Evolutionary conservation across 2,888 invertebrate genomes (phyloP).

Genomic region (Helleia helle): DNA sequence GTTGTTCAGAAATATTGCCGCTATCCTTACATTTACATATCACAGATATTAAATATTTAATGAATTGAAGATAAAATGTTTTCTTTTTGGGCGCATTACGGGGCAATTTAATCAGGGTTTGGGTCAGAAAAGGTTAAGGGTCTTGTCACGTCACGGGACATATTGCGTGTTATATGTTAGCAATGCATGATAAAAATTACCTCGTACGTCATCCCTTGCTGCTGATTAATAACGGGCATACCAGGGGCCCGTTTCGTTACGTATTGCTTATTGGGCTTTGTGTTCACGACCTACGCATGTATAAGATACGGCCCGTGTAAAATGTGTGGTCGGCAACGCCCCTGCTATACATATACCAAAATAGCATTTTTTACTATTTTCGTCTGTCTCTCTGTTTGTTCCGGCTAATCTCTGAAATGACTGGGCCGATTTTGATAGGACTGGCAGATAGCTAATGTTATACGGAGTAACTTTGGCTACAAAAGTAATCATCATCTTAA

Average conservation of each 20-base stretch:
- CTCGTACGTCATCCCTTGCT: constrained; percentile 48
- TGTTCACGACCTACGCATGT: constrained; percentile 19
- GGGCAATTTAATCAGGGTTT: constrained; percentile 6
- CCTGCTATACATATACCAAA: too few relatives aligned
- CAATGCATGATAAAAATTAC: constrained; percentile 44
- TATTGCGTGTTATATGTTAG: constrained; percentile 22
- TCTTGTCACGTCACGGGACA: constrained; percentile 15
- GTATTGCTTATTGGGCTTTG: constrained; percentile 45
- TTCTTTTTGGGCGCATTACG: not conserved
- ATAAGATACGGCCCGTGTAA: constrained; percentile 8
- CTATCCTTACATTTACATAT: too few relatives aligned
- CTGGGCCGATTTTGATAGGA: too few relatives aligned
- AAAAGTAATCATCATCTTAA: too few relatives aligned
- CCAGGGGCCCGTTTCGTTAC: constrained; percentile 36
- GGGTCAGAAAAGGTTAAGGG: constrained; percentile 11
- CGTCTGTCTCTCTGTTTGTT: too few relatives aligned
- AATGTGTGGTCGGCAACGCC: too few relatives aligned
- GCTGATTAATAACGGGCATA: constrained; percentile 57
- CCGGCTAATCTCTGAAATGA: too few relatives aligned
- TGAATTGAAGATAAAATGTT: not conserved
- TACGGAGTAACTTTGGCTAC: too few relatives aligned
- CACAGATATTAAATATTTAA: not conserved
- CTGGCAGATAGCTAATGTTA: too few relatives aligned
- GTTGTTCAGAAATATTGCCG: too few relatives aligned
- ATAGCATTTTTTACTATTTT: too few relatives aligned